These are phyloP conservation scores for Hylyphantes graminicola DNA, from an alignment of 1,140 invertebrate species.

Conservation along the genomic window DNA sequence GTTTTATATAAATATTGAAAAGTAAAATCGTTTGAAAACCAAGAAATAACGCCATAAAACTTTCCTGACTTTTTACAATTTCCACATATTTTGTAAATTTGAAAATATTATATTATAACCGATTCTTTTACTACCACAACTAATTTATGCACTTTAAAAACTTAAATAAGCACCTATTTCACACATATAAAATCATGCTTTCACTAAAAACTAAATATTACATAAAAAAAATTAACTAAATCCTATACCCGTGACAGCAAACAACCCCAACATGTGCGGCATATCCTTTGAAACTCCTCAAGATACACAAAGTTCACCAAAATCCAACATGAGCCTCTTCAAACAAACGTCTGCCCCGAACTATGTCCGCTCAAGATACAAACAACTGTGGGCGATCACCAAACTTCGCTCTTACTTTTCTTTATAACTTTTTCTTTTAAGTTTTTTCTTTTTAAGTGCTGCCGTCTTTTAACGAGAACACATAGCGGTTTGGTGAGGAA, in stretches of 20 bases:
- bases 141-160: too few relatives aligned
- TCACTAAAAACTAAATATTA: too few relatives aligned
- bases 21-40: too few relatives aligned
- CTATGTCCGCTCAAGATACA: constrained; percentile 18
- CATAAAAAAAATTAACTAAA: too few relatives aligned
- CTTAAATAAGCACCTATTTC: too few relatives aligned
- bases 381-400: constrained; percentile 50
- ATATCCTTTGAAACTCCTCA: constrained; percentile 9
- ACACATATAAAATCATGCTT: too few relatives aligned
- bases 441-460: constrained; percentile 6
- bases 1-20: too few relatives aligned
- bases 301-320: not conserved
- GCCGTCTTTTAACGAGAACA: constrained; percentile 49
- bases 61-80: too few relatives aligned
- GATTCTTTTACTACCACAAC: too few relatives aligned
- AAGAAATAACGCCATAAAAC: too few relatives aligned
- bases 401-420: constrained; percentile 17
- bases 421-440: not conserved
- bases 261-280: constrained; percentile 41
- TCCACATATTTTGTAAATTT: too few relatives aligned
- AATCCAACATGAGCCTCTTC: not conserved
- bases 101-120: too few relatives aligned
- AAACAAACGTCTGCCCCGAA: not conserved
- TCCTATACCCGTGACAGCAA: constrained; percentile 38
- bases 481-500: constrained; percentile 36